These are phyloP conservation scores for Mallotus villosus DNA, from an alignment of 2,797 vertebrate genomes.

Conservation along the genomic window DNA sequence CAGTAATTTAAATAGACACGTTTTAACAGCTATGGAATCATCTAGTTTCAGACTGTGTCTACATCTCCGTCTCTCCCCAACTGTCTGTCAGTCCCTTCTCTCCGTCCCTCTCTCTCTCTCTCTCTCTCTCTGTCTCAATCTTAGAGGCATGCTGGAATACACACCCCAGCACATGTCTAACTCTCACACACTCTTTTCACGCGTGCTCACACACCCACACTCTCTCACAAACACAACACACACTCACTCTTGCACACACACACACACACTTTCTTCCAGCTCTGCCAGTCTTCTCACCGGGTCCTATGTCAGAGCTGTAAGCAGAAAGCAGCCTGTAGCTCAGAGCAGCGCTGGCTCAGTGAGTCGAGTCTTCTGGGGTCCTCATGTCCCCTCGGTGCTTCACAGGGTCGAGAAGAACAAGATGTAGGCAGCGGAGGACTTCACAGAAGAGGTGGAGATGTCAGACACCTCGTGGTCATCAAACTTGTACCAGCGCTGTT, in stretches of 20 bases:
- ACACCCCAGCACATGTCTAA: slow-evolving; percentile 8
- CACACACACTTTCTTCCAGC: slow-evolving; percentile 4
- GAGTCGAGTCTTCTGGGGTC: slow-evolving; percentile 55
- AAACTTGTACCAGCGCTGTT: slow-evolving; percentile 95
- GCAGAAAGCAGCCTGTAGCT: slow-evolving; percentile 25
- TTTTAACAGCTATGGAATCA: slow-evolving; percentile 57
- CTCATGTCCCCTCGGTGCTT: slow-evolving; percentile 59
- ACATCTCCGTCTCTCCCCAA: slow-evolving; percentile 22
- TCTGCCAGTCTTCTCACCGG: slow-evolving; percentile 25
- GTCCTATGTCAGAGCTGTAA: slow-evolving; percentile 45
- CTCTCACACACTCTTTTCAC: slow-evolving; percentile 17
- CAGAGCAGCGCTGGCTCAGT: slow-evolving; percentile 27
- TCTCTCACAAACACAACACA: slow-evolving; percentile 1
- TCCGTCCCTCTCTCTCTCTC: slow-evolving; percentile 22
- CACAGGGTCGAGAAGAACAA: slow-evolving; percentile 94
- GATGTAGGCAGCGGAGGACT: slow-evolving; percentile 95
- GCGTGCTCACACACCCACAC: neutral
- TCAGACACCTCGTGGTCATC: slow-evolving; percentile 96
- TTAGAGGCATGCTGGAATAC: neutral
- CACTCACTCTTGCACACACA: neutral
- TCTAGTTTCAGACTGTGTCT: slow-evolving; percentile 48
- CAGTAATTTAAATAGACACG: slow-evolving; percentile 48
- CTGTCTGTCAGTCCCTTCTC: neutral
- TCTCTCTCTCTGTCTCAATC: slow-evolving; percentile 22
- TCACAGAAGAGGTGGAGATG: slow-evolving; percentile 87